A percentile compares a stretch with the other conserved stretches of the same genome.
These are phyloP conservation scores for Arvicanthis niloticus DNA, from an alignment of 2,113 vertebrate genomes.

Conservation along the genomic window DNA sequence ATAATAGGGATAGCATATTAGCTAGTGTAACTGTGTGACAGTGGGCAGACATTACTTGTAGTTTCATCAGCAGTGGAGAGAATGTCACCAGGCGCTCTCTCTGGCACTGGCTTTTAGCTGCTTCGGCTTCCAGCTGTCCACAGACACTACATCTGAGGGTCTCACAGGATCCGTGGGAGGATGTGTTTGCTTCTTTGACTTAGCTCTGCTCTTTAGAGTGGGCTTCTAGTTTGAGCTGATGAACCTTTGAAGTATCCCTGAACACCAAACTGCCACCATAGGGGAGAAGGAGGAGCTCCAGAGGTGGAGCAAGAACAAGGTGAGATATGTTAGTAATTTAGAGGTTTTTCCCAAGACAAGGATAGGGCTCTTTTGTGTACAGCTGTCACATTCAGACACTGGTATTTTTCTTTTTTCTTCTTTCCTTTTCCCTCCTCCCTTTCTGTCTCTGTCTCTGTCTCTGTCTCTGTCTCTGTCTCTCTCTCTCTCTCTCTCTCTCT, in stretches of 20 bases:
- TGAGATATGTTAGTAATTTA: neutral
- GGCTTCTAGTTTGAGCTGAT: neutral
- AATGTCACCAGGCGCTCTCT: too few relatives aligned
- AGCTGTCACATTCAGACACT: neutral
- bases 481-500: neutral
- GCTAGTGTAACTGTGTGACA: neutral
- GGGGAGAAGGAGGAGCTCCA: neutral
- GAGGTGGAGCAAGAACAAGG: neutral
- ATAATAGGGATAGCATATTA: too few relatives aligned
- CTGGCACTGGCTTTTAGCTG: neutral
- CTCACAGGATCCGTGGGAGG: neutral
- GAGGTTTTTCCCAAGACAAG: neutral
- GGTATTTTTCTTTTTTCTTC: neutral
- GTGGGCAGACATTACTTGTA: neutral
- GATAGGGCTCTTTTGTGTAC: neutral
- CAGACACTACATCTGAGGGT: neutral
- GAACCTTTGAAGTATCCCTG: neutral
- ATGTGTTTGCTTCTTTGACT: neutral
- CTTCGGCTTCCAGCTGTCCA: neutral
- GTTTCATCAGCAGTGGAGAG: neutral
- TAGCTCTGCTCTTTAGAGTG: neutral
- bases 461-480: accelerated
- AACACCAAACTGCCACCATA: too few relatives aligned
- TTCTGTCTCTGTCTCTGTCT: accelerated
- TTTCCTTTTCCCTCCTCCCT: neutral